Evolutionary conservation across 1,140 invertebrate genomes (phyloP).

Genomic region (Drosophila mojavensis): DNA sequence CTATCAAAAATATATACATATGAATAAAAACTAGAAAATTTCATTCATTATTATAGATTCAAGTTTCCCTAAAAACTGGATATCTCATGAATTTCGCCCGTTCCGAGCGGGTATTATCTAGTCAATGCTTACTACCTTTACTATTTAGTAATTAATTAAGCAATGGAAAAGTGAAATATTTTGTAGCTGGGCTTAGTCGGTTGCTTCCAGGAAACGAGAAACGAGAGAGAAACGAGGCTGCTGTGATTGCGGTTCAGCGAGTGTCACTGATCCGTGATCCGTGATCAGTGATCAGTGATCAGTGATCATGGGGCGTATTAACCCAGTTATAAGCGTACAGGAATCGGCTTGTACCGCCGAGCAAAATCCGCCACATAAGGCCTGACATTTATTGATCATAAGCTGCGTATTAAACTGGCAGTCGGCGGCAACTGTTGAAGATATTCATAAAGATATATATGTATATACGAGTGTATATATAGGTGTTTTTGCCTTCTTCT

Average conservation of each 20-base stretch:
- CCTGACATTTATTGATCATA: slow-evolving; percentile 81
- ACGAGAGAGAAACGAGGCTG: too few species aligned
- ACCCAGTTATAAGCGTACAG: slow-evolving; percentile 53
- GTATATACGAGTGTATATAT: slow-evolving; percentile 19
- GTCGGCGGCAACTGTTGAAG: slow-evolving; percentile 25
- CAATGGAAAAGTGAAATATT: slow-evolving; percentile 73
- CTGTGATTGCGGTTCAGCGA: slow-evolving; percentile 5
- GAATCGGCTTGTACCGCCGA: slow-evolving; percentile 25
- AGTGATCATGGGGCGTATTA: slow-evolving; percentile 41
- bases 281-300: neutral
- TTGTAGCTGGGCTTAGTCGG: slow-evolving; percentile 47
- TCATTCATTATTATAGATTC: too few species aligned
- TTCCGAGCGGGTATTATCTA: too few species aligned
- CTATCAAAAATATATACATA: too few species aligned
- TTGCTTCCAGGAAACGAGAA: slow-evolving; percentile 57
- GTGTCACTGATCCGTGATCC: slow-evolving; percentile 1
- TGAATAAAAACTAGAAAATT: too few species aligned
- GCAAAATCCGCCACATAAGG: slow-evolving; percentile 48
- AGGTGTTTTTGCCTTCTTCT: neutral
- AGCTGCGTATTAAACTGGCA: slow-evolving; percentile 76
- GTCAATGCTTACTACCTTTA: neutral
- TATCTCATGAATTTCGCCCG: too few species aligned
- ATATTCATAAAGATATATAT: slow-evolving; percentile 58
- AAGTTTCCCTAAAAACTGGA: too few species aligned
- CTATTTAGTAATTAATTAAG: slow-evolving; percentile 81